These are phyloP conservation scores for Oreochromis spilurus DNA, from an alignment of 2,113 vertebrate species.

Conservation along the genomic window DNA sequence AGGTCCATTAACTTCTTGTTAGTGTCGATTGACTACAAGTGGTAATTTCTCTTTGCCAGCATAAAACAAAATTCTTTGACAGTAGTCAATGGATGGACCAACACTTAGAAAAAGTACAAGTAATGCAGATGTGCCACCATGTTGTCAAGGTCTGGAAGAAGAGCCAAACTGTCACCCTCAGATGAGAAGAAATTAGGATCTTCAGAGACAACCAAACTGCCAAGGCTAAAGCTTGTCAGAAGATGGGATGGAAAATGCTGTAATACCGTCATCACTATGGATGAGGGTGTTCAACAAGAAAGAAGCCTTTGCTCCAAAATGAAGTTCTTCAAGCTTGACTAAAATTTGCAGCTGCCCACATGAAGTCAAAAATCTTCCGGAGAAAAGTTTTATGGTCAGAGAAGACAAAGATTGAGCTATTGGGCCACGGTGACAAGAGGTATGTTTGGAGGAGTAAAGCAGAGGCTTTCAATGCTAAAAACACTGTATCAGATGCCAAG, in stretches of 20 bases:
- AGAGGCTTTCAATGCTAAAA: neutral
- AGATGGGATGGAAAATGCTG: accelerated
- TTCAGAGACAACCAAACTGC: neutral
- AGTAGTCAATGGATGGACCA: neutral
- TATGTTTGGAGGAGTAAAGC: neutral
- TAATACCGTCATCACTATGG: neutral
- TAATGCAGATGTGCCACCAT: neutral
- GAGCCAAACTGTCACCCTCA: neutral
- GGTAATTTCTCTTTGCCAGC: neutral
- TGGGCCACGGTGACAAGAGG: neutral
- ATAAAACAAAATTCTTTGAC: neutral
- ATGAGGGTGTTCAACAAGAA: neutral
- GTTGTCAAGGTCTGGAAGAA: neutral
- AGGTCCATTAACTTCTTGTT: neutral
- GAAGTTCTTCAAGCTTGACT: neutral
- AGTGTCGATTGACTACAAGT: neutral
- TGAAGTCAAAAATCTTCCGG: neutral
- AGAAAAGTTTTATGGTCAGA: neutral
- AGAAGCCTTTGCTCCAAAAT: neutral
- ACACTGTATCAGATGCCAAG: neutral
- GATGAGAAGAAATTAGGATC: neutral
- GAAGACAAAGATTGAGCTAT: neutral
- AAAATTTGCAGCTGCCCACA: neutral
- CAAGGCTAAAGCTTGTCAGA: neutral
- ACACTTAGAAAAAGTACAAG: neutral